Evolutionary conservation across 2,113 vertebrate species (phyloP).

Genomic region (Agapornis roseicollis): DNA sequence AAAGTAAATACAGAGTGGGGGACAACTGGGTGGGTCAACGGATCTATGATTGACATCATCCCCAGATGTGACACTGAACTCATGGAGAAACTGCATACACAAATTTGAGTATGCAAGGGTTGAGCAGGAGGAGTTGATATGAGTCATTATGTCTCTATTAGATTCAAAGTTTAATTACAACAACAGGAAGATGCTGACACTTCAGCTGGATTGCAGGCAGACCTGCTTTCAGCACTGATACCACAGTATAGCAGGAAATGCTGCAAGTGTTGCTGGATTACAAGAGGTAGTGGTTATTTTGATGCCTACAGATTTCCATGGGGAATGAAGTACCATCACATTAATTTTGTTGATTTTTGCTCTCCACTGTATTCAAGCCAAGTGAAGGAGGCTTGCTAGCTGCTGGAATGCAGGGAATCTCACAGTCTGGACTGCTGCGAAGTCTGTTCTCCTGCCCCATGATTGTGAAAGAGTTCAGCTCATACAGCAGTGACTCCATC

Average conservation of each 20-base stretch:
- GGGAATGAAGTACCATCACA: conserved; percentile 13
- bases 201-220: background rate
- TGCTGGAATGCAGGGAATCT: background rate
- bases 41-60: background rate
- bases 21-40: background rate
- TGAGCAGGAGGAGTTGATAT: background rate
- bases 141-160: background rate
- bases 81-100: background rate
- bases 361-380: background rate
- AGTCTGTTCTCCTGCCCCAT: background rate
- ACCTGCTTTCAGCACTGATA: background rate
- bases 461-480: background rate
- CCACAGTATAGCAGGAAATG: background rate
- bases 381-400: background rate
- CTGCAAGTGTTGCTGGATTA: background rate
- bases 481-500: background rate
- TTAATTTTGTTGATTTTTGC: conserved; percentile 15
- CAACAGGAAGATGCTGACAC: background rate
- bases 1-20: background rate
- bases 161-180: background rate
- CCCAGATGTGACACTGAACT: background rate
- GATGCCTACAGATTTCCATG: background rate
- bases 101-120: background rate
- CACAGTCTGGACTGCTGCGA: background rate
- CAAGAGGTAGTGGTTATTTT: conserved; percentile 6